Percentiles rank a stretch among this genome's conserved stretches.
Conservation (phyloP, 1,140 invertebrate species). For the Dinothrombium tinctorium region DNA sequence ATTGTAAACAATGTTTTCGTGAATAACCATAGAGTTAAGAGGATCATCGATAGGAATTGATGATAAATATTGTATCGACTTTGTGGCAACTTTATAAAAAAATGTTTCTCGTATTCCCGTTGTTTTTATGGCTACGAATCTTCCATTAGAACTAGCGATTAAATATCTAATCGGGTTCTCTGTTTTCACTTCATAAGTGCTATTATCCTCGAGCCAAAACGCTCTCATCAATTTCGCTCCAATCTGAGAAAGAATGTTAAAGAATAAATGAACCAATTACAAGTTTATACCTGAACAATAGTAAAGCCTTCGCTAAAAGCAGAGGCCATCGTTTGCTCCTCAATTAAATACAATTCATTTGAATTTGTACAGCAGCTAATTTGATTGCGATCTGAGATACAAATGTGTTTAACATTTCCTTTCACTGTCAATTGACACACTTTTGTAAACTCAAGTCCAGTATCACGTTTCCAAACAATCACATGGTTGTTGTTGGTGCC, state of each 20-base stretch:
- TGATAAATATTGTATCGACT: too few relatives aligned
- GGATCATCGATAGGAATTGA: too few relatives aligned
- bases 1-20: too few relatives aligned
- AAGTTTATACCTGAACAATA: slow-evolving; percentile 29
- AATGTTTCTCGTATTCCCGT: neutral
- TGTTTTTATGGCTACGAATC: neutral
- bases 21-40: too few relatives aligned
- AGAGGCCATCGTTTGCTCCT: slow-evolving; percentile 53
- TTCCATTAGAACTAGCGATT: neutral
- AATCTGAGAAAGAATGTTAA: slow-evolving; percentile 1
- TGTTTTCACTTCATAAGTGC: neutral
- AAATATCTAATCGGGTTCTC: slow-evolving; percentile 1
- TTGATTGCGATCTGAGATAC: slow-evolving; percentile 22
- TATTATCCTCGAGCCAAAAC: neutral
- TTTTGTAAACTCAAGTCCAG: slow-evolving; percentile 18
- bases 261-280: neutral
- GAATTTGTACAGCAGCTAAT: slow-evolving; percentile 61
- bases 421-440: slow-evolving; percentile 1
- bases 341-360: slow-evolving; percentile 56
- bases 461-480: slow-evolving; percentile 52
- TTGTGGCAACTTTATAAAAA: too few relatives aligned
- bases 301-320: slow-evolving; percentile 37
- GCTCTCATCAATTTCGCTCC: slow-evolving; percentile 1
- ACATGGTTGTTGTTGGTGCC: slow-evolving; percentile 75
- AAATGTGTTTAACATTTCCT: slow-evolving; percentile 17